Percentiles rank a stretch among this genome's conserved stretches.
Conservation (phyloP, 2,888 invertebrate genomes). For the Watsonalla cultraria region DNA sequence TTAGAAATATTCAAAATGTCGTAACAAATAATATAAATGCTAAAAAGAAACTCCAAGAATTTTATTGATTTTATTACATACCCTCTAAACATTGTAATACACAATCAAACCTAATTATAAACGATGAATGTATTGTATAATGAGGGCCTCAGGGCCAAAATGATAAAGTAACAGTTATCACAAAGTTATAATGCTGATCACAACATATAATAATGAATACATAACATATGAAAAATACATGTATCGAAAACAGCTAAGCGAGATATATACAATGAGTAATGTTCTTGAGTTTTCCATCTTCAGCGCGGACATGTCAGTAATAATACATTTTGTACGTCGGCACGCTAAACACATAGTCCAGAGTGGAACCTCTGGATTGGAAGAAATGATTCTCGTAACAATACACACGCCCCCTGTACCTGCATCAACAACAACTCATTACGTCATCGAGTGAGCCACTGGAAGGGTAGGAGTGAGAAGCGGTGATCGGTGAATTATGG, state of each 20-base stretch:
- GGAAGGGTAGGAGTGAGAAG: slow-evolving; percentile 9
- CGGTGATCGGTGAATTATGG: slow-evolving; percentile 25
- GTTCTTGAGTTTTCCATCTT: slow-evolving; percentile 32
- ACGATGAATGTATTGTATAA: slow-evolving; percentile 33
- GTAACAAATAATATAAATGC: slow-evolving; percentile 6
- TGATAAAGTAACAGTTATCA: slow-evolving; percentile 56
- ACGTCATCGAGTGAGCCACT: slow-evolving; percentile 14
- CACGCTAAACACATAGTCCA: slow-evolving; percentile 75
- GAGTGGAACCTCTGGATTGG: slow-evolving; percentile 67
- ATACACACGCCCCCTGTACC: slow-evolving; percentile 77
- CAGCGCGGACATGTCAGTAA: slow-evolving; percentile 37
- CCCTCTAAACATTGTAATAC: slow-evolving; percentile 36
- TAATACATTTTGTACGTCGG: slow-evolving; percentile 76
- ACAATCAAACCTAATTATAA: slow-evolving; percentile 27
- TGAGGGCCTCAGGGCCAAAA: slow-evolving; percentile 26
- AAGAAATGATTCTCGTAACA: slow-evolving; percentile 78
- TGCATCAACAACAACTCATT: slow-evolving; percentile 59
- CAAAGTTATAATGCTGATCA: slow-evolving; percentile 62
- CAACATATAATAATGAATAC: slow-evolving; percentile 41
- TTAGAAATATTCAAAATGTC: not conserved
- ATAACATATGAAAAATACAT: slow-evolving; percentile 54
- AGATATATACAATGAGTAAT: slow-evolving; percentile 49
- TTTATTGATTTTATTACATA: slow-evolving; percentile 62
- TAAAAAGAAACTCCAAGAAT: slow-evolving; percentile 54
- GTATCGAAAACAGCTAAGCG: slow-evolving; percentile 41